A percentile compares a stretch with the other conserved stretches of the same genome.
Conservation (phyloP, 2,113 vertebrate species). For the Oophaga pumilio region DNA sequence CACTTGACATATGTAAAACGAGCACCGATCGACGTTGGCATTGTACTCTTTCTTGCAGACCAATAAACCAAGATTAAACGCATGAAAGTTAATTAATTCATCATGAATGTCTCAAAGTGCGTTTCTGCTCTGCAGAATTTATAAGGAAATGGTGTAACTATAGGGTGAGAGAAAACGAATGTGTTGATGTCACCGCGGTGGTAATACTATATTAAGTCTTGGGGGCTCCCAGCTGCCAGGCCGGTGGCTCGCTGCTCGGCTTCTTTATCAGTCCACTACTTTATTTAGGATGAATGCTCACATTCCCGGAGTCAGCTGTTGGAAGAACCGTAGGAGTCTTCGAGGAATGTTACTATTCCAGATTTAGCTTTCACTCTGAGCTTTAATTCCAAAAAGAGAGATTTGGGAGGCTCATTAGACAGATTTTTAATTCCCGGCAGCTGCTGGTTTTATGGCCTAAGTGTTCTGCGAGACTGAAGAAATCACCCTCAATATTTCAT, state of each 20-base stretch:
- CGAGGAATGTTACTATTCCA: conserved; percentile 47
- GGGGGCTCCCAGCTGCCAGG: conserved; percentile 16
- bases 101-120: background rate
- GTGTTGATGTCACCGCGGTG: background rate
- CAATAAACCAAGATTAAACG: background rate
- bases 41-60: background rate
- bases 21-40: no score
- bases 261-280: conserved; percentile 26
- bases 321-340: conserved; percentile 37
- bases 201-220: conserved; percentile 18
- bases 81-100: background rate
- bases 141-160: background rate
- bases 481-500: conserved; percentile 38
- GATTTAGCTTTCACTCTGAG: conserved; percentile 32
- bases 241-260: background rate
- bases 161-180: background rate
- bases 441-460: conserved; percentile 21
- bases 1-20: no score
- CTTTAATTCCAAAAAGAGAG: conserved; percentile 36
- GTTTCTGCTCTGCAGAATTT: background rate
- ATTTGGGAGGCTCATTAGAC: conserved; percentile 36
- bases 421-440: conserved; percentile 33
- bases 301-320: conserved; percentile 46
- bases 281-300: conserved; percentile 44
- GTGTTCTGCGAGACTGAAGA: background rate